These are phyloP conservation scores for Colletes latitarsis DNA, from an alignment of 1,140 invertebrate genomes.

Conservation along the genomic window DNA sequence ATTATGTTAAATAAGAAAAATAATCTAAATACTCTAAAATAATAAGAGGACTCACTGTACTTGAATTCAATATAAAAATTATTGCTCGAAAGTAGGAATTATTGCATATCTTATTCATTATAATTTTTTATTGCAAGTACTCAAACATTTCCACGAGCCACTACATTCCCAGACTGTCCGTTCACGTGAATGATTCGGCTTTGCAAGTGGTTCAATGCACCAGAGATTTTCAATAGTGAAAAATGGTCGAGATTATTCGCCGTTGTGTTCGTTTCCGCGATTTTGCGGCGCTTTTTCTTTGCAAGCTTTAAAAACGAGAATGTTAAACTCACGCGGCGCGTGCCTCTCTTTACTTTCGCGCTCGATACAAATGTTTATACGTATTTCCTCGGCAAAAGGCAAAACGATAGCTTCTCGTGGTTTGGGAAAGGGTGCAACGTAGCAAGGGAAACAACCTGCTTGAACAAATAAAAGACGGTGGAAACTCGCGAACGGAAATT, in stretches of 20 bases:
- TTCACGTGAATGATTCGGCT: neutral
- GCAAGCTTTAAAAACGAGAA: neutral
- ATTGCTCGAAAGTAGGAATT: no score
- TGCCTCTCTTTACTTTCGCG: constrained; percentile 27
- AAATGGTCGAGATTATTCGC: neutral
- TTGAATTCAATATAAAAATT: no score
- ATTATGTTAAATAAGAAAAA: no score
- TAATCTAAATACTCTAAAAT: no score
- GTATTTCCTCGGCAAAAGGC: constrained; percentile 46
- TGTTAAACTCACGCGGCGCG: constrained; percentile 21
- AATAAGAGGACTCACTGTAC: no score
- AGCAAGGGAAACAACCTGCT: constrained; percentile 30
- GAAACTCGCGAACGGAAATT: constrained; percentile 42
- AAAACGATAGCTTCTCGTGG: constrained; percentile 55
- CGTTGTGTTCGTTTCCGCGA: neutral
- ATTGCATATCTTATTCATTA: no score
- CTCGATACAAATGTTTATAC: constrained; percentile 63
- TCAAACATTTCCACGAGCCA: neutral
- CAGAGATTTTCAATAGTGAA: no score
- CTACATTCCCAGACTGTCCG: neutral
- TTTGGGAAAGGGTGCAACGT: constrained; percentile 8
- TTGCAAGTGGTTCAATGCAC: neutral
- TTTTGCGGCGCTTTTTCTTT: neutral
- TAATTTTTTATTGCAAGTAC: no score
- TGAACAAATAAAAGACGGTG: constrained; percentile 22